These are phyloP conservation scores for Cynopterus sphinx DNA, from an alignment of 2,797 vertebrate genomes.

Conservation along the genomic window DNA sequence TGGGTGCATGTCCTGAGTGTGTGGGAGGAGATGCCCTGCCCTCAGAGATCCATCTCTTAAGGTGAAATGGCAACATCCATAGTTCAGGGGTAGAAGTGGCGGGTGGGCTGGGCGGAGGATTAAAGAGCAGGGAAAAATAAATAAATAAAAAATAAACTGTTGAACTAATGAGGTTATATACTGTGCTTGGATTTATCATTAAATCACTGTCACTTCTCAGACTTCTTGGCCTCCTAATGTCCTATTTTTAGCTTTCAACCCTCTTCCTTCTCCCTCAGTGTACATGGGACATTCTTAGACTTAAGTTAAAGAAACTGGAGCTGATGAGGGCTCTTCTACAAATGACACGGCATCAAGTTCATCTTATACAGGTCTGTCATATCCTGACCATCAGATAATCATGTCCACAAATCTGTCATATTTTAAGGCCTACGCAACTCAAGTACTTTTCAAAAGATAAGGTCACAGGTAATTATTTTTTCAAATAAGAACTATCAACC, in stretches of 20 bases:
- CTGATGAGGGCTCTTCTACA: background rate
- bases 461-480: background rate
- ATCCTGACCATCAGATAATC: background rate
- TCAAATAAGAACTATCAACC: background rate
- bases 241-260: background rate
- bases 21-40: too few relatives aligned
- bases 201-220: background rate
- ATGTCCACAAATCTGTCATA: background rate
- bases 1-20: too few relatives aligned
- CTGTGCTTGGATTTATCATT: background rate
- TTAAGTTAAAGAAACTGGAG: background rate
- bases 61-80: too few relatives aligned
- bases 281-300: background rate
- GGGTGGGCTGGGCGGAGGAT: too few relatives aligned
- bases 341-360: background rate
- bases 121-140: too few relatives aligned
- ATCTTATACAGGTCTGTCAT: background rate
- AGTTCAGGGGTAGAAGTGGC: too few relatives aligned
- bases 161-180: background rate
- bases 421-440: background rate
- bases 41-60: too few relatives aligned
- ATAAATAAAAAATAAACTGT: background rate
- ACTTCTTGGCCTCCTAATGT: background rate
- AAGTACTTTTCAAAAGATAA: conserved; percentile 24
- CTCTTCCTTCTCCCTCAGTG: background rate